These are phyloP conservation scores for Mythimna impura DNA, from an alignment of 2,888 invertebrate species.

Conservation along the genomic window DNA sequence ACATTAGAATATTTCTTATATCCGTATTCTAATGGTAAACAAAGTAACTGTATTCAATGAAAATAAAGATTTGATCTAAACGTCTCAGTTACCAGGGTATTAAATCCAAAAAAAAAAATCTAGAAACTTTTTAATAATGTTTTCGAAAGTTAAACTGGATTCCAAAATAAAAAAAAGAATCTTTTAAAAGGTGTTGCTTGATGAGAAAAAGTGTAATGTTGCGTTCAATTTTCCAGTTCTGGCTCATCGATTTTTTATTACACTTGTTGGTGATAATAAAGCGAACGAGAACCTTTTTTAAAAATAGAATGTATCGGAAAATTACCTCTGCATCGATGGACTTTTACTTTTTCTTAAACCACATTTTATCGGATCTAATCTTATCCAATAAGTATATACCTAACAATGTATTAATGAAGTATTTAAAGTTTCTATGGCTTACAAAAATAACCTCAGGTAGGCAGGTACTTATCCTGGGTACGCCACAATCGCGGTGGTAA, in stretches of 20 bases:
- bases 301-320: background rate
- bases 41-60: too few relatives aligned
- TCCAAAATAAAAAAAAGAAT: background rate
- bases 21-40: too few relatives aligned
- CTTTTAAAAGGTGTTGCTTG: conserved; percentile 4
- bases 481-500: too few relatives aligned
- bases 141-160: background rate
- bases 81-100: too few relatives aligned
- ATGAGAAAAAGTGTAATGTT: background rate
- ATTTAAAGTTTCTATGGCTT: too few relatives aligned
- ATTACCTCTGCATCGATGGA: background rate
- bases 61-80: too few relatives aligned
- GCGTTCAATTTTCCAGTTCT: conserved; percentile 4
- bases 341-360: conserved; percentile 1
- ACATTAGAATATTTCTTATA: too few relatives aligned
- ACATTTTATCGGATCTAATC: background rate
- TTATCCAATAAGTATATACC: too few relatives aligned
- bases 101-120: too few relatives aligned
- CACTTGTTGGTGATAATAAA: background rate
- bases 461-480: too few relatives aligned
- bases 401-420: too few relatives aligned
- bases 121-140: background rate
- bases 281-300: background rate
- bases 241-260: background rate
- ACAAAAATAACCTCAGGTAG: too few relatives aligned